Percentiles rank a stretch among this genome's conserved stretches.
phyloP scores from a whole-genome alignment of 2,888 invertebrate species.

The Epiblema foenella region DNA sequence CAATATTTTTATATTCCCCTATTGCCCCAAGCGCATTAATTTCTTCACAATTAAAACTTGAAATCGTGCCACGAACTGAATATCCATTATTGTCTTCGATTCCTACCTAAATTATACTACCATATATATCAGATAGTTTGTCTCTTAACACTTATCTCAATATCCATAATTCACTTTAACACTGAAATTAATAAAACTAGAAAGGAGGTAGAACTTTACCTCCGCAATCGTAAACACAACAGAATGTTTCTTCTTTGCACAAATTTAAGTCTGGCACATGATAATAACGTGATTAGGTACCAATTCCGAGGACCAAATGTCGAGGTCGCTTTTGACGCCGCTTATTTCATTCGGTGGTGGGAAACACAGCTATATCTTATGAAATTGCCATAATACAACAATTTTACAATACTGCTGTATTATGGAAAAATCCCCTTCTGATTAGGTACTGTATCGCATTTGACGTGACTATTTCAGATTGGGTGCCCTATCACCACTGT shows the following conservation, averaged over 20 bases:
- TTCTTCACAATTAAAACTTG: background rate
- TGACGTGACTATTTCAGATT: background rate
- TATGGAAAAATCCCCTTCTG: no score
- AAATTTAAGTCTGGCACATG: background rate
- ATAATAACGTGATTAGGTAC: background rate
- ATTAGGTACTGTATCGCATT: background rate
- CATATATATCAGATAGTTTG: background rate
- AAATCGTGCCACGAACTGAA: background rate
- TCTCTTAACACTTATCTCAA: constrained; percentile 2
- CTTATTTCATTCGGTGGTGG: background rate
- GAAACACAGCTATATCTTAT: background rate
- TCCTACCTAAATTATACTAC: background rate
- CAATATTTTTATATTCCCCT: background rate
- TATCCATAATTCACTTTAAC: background rate
- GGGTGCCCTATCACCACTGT: background rate
- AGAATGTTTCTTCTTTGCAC: background rate
- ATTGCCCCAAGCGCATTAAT: background rate
- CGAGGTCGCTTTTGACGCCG: background rate
- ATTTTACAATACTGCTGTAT: no score
- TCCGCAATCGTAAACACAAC: background rate
- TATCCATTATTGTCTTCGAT: constrained; percentile 5
- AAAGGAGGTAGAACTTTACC: no score
- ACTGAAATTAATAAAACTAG: background rate
- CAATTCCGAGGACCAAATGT: background rate
- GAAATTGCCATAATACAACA: no score